These are phyloP conservation scores for Gonocerus acuteangulatus DNA, from an alignment of 2,888 invertebrate genomes.

Conservation along the genomic window DNA sequence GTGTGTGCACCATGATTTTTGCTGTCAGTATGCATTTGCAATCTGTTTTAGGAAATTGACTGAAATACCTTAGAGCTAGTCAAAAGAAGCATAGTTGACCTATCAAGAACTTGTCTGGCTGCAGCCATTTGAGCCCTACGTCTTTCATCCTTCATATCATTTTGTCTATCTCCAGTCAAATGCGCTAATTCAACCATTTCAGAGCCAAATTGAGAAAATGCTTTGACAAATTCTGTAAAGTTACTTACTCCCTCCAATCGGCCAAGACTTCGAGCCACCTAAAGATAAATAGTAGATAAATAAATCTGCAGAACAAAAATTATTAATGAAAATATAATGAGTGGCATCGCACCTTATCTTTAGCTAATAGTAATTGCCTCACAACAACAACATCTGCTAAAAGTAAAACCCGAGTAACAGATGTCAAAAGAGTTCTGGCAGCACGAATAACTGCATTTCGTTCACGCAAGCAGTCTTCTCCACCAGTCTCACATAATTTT, in stretches of 20 bases:
- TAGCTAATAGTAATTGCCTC: constrained; percentile 87
- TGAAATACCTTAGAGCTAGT: constrained; percentile 83
- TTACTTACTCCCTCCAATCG: constrained; percentile 80
- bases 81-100: constrained; percentile 92
- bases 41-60: too few species aligned
- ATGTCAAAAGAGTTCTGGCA: constrained; percentile 83
- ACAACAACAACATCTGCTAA: constrained; percentile 97
- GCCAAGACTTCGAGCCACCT: constrained; percentile 74
- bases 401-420: constrained; percentile 89
- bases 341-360: constrained; percentile 90
- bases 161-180: constrained; percentile 73
- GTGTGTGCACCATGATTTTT: too few species aligned
- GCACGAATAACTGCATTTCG: constrained; percentile 76
- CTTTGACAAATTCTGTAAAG: constrained; percentile 95
- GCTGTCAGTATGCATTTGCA: too few species aligned
- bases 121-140: constrained; percentile 93
- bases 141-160: constrained; percentile 86
- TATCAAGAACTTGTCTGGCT: constrained; percentile 87
- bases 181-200: constrained; percentile 98
- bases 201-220: constrained; percentile 95
- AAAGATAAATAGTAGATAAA: constrained; percentile 35
- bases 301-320: too few species aligned
- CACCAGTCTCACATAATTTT: constrained; percentile 69
- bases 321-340: constrained; percentile 6
- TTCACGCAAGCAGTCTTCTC: constrained; percentile 55